Evolutionary conservation across 2,888 invertebrate species (phyloP), one percentile per base, ranked within the genome.

Genomic region (Sphinx pinastri): DNA sequence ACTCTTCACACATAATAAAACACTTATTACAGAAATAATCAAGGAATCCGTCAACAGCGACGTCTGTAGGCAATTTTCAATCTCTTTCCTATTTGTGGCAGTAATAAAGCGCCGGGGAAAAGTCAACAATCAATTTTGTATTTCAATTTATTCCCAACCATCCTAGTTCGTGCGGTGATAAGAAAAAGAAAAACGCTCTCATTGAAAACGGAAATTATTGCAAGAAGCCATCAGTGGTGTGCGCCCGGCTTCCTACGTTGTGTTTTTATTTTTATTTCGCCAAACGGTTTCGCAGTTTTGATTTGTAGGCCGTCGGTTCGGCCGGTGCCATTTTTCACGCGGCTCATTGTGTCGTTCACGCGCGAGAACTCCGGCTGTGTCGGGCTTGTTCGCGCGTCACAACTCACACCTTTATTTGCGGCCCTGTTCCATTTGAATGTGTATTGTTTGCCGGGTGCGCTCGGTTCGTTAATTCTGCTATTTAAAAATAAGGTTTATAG

Each of bases 101-200:
- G 93, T 93, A 94, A 94, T 94, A 94, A 94, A 93, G 88, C 91
- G 88, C 81, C 91, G 90, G 92, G 93, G 90, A 88, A 92, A 92
- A 90, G 92, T 92, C 94, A 94, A 94, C 94, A 94, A 94, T 94
- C 94, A 93, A 94, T 94, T 94, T 94, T 92, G 93, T 94, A 93
- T 94, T 94, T 93, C 94, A 92, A 94, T 94, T 93, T 93, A 93
- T 93, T 93, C 91, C 92, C 90, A 90, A 89, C 91, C 93, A 91
- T 92, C 93, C 88, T 92, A 93, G 94, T 94, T 93, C 89, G 91
- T 90, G 88, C 88, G 91, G 82, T 91, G 93, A 93, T 93, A 94
- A 93, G 93, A 93, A 93, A 93, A 93, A 93, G 90, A 92, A 92
- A 92, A 93, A 88, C 87, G 88, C 90, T 86, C 81, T 94, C 93